Base-by-base conservation (phyloP, 2,888 invertebrate genomes). In the Thereva nobilitata region DNA sequence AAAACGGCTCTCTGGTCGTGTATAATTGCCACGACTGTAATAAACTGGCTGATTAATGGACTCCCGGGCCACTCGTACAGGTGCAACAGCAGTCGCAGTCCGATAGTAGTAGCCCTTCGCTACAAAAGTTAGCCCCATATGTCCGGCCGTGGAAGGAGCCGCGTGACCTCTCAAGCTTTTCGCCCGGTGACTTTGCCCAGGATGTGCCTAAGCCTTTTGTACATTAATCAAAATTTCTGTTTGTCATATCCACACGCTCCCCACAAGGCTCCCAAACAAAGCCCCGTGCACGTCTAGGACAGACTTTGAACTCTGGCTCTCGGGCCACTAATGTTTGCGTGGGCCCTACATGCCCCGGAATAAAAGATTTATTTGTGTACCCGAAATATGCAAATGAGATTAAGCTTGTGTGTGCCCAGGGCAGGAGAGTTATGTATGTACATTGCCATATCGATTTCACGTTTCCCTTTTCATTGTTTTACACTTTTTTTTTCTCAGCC, bases 291-390 rank as follows among this genome's bases (percentile, higher is more conserved):
- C 42, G 49, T 50, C 61, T 50, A 34, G 41, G 40, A 50, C 61
- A 49, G 9, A 34, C 41, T 50, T 49, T 50, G 61, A 61, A 50
- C 50, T 61, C 50, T 23, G 23, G 23, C 23, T 23, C 23, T 23
- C 23, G 23, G 40, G 61, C 23, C 50, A 50, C 61, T 50, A 61
- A 61, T 61, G 61, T 61, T 61, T 50, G 50, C 50, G 40, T 50
- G 61, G 50, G 61, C 37, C 41, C 50, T 52, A 7, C 42, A 42
- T 23, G 57, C 44, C 61, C 61, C 61, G 42, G 50, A 61, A 61
- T 61, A 61, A 61, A 61, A 61, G 61, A 61, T 61, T 61, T 61
- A 61, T 61, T 61, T 61, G 61, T 61, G 61, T 61, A 50, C 50
- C 61, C 38, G 61, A 61, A 61, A 61, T 61, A 61, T 61, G 61